Conservation (phyloP, 2,888 invertebrate species). For the Lasiommata megera region DNA sequence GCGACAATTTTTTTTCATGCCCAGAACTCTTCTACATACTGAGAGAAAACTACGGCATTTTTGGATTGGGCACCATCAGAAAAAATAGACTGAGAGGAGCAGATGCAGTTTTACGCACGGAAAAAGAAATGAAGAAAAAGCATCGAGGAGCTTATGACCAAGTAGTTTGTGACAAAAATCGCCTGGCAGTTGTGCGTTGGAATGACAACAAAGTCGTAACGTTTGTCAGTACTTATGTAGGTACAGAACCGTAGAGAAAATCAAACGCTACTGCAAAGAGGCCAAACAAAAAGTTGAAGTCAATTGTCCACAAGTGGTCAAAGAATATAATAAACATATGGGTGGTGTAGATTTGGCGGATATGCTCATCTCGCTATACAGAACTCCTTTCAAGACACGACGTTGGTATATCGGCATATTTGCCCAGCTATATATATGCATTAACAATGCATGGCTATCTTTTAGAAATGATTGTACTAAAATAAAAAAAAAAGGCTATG, state of each 20-base stretch:
- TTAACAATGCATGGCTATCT: constrained; percentile 35
- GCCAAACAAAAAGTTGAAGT: constrained; percentile 24
- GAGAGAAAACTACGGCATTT: constrained; percentile 37
- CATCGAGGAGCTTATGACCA: constrained; percentile 30
- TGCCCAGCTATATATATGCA: constrained; percentile 35
- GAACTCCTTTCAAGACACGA: constrained; percentile 37
- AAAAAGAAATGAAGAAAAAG: constrained; percentile 37
- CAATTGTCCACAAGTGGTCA: constrained; percentile 34
- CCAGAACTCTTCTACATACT: constrained; percentile 35
- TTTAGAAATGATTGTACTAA: constrained; percentile 13
- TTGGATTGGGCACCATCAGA: constrained; percentile 36
- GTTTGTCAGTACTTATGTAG: constrained; percentile 31
- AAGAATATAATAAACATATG: constrained; percentile 36
- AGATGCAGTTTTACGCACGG: constrained; percentile 30
- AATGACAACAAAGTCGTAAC: constrained; percentile 35
- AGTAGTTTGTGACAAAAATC: constrained; percentile 19
- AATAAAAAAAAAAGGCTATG: constrained; percentile 18
- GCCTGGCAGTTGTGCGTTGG: constrained; percentile 29
- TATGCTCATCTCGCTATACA: constrained; percentile 39
- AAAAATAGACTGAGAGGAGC: constrained; percentile 35
- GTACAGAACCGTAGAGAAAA: constrained; percentile 30
- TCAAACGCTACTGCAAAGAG: constrained; percentile 31
- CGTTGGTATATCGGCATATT: constrained; percentile 45
- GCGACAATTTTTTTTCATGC: constrained; percentile 34
- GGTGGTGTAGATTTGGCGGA: constrained; percentile 38